phyloP scores from a whole-genome alignment of 2,113 vertebrate species.

The Bostrychus sinensis region DNA sequence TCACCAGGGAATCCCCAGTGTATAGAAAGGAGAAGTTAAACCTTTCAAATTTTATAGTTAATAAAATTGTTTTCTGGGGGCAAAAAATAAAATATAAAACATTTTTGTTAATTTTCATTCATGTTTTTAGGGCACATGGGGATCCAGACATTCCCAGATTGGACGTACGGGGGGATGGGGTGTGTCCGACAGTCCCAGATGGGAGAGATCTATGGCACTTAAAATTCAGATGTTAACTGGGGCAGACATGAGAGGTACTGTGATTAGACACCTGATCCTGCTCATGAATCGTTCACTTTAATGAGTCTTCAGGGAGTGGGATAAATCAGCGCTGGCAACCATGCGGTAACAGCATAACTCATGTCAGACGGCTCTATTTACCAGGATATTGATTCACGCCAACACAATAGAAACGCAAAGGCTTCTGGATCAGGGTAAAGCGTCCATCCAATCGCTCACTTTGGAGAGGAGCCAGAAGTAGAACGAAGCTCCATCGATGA shows the following conservation, averaged over 20 bases:
- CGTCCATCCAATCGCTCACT: neutral
- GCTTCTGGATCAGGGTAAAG: neutral
- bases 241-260: neutral
- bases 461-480: neutral
- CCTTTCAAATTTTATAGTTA: too few species aligned
- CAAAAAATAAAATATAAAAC: too few species aligned
- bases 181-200: too few species aligned
- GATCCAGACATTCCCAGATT: too few species aligned
- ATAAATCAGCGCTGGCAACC: neutral
- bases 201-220: neutral
- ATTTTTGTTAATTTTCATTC: too few species aligned
- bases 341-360: neutral
- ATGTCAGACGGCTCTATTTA: neutral
- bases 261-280: constrained; percentile 11
- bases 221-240: neutral
- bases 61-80: too few species aligned
- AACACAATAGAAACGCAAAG: neutral
- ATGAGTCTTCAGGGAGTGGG: neutral
- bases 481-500: neutral
- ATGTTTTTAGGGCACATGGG: too few species aligned
- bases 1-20: too few species aligned
- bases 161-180: too few species aligned
- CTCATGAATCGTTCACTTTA: neutral
- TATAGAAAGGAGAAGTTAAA: too few species aligned
- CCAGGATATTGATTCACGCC: neutral